A percentile compares a stretch with the other conserved stretches of the same genome.
These are phyloP conservation scores for Eleginops maclovinus DNA, from an alignment of 2,113 vertebrate species.

Conservation along the genomic window DNA sequence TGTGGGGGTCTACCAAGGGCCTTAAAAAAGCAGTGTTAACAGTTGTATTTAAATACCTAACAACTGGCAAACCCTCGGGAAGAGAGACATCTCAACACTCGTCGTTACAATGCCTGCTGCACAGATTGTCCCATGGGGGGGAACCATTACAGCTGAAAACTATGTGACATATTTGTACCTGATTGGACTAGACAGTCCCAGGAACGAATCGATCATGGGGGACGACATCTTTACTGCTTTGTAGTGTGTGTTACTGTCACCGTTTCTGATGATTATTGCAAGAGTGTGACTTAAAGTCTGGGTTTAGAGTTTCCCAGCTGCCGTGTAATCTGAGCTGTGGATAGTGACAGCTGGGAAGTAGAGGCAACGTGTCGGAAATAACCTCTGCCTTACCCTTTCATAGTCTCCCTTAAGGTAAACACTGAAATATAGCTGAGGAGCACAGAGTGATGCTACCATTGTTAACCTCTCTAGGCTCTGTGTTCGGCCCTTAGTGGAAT, in stretches of 20 bases:
- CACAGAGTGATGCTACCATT: neutral
- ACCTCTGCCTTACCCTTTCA: constrained; percentile 49
- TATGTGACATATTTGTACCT: constrained; percentile 23
- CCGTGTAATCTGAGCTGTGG: constrained; percentile 77
- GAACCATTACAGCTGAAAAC: neutral
- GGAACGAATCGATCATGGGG: neutral
- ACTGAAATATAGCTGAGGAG: constrained; percentile 11
- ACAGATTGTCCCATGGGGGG: constrained; percentile 22
- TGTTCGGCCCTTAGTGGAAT: too few relatives aligned
- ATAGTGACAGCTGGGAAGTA: constrained; percentile 77
- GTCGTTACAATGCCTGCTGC: constrained; percentile 8
- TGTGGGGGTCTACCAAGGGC: too few relatives aligned
- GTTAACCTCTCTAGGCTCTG: neutral
- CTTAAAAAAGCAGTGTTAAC: neutral
- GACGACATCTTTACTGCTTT: constrained; percentile 9
- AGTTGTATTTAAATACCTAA: neutral
- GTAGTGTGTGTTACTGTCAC: constrained; percentile 19
- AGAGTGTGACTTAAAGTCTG: constrained; percentile 62
- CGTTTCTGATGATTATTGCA: constrained; percentile 56
- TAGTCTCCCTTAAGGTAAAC: constrained; percentile 48
- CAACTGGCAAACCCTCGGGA: neutral
- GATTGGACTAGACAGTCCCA: neutral
- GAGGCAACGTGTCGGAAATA: constrained; percentile 67
- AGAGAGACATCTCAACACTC: constrained; percentile 2
- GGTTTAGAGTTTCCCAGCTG: constrained; percentile 65